phyloP scores from a whole-genome alignment of 2,797 vertebrate genomes.

The Sebastes melanostomus region DNA sequence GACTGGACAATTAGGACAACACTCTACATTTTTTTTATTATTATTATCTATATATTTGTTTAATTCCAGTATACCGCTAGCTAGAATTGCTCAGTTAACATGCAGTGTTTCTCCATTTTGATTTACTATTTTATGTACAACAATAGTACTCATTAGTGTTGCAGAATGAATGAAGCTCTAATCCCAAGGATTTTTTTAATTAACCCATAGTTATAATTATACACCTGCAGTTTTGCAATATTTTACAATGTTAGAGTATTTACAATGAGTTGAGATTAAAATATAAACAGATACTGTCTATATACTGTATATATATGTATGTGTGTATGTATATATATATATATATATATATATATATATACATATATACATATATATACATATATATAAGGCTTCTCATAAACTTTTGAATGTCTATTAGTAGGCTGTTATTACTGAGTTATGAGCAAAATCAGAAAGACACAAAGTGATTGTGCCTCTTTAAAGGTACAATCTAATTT shows the following conservation, averaged over 20 bases:
- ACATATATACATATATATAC: rapidly evolving
- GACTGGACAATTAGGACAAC: conserved; percentile 5
- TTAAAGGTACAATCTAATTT: too few species aligned
- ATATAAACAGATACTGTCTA: background rate
- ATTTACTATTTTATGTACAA: too few species aligned
- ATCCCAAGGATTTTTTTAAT: background rate
- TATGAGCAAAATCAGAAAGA: too few species aligned
- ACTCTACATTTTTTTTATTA: background rate
- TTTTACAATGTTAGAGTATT: background rate
- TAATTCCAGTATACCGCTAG: background rate
- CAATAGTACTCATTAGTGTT: background rate
- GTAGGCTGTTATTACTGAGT: background rate
- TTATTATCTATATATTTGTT: background rate
- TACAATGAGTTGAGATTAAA: background rate
- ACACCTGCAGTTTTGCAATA: background rate
- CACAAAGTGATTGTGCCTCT: too few species aligned
- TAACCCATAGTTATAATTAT: background rate
- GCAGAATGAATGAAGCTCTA: background rate
- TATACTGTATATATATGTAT: too few species aligned
- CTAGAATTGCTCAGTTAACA: background rate
- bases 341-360: too few species aligned
- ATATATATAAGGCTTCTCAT: background rate
- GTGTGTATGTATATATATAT: too few species aligned
- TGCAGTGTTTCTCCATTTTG: background rate
- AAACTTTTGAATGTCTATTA: background rate